Evolutionary conservation across 2,113 vertebrate species (phyloP).

Genomic region (Mus pahari): DNA sequence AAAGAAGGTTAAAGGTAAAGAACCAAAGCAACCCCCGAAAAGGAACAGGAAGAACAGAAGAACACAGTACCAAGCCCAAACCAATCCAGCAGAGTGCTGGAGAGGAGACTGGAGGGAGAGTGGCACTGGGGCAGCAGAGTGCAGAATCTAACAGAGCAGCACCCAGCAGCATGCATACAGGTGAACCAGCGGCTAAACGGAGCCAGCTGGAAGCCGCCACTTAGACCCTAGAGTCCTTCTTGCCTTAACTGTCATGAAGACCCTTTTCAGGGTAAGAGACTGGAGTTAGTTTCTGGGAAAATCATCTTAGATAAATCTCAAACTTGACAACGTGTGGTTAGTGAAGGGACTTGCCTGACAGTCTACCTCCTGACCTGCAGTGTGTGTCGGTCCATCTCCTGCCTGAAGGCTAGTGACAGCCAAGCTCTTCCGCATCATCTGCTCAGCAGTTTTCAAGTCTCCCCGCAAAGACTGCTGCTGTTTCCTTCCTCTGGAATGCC

Average conservation of each 20-base stretch:
- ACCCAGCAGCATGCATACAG: neutral
- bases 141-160: neutral
- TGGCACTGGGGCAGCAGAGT: neutral
- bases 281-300: conserved; percentile 7
- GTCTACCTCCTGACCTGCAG: neutral
- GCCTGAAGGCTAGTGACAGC: conserved; percentile 1
- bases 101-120: neutral
- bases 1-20: conserved; percentile 42
- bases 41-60: neutral
- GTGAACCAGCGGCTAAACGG: neutral
- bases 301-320: neutral
- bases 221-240: neutral
- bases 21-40: neutral
- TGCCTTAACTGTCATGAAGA: neutral
- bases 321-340: conserved; percentile 29
- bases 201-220: neutral
- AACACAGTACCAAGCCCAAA: neutral
- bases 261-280: neutral
- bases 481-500: conserved; percentile 39
- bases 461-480: conserved; percentile 26
- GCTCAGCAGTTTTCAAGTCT: neutral
- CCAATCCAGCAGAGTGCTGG: conserved; percentile 23
- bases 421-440: neutral
- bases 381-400: neutral
- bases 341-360: conserved; percentile 19